Percentiles rank a stretch among this genome's conserved stretches.
phyloP scores from a whole-genome alignment of 2,888 invertebrate genomes.

The Limnephilus rhombicus region DNA sequence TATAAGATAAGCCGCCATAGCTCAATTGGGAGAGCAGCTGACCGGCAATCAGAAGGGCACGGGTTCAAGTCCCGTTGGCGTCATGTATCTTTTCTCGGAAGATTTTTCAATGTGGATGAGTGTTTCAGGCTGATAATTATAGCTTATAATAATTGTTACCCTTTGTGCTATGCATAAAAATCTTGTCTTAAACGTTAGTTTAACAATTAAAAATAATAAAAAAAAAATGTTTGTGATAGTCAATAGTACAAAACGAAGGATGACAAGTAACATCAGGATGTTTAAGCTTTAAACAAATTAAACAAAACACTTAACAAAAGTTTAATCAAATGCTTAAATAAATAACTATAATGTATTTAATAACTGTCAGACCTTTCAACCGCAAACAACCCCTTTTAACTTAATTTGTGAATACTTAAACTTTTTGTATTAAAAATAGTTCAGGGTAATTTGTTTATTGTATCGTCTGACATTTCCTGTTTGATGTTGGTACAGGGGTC shows the following conservation, averaged over 20 bases:
- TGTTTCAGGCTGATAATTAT: no score
- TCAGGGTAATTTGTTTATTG: not conserved
- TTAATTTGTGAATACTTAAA: not conserved
- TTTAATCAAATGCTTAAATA: not conserved
- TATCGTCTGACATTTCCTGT: not conserved
- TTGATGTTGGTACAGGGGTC: not conserved
- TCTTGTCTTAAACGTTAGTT: no score
- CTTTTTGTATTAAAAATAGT: not conserved
- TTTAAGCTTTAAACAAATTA: not conserved
- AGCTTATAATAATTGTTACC: no score
- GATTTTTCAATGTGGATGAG: no score
- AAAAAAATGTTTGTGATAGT: no score
- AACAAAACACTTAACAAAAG: not conserved
- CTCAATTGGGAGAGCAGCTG: no score
- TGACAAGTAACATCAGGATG: not conserved
- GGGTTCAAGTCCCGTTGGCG: no score
- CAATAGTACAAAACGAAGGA: not conserved
- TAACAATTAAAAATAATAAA: no score
- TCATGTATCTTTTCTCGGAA: no score
- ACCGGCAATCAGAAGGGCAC: no score
- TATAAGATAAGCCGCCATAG: no score
- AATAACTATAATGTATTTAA: not conserved
- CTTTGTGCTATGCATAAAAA: no score
- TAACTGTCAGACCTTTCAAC: not conserved
- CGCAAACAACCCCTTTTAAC: not conserved